These are phyloP conservation scores for Pristionchus arcanus DNA, from an alignment of 2,888 invertebrate genomes.

Conservation along the genomic window DNA sequence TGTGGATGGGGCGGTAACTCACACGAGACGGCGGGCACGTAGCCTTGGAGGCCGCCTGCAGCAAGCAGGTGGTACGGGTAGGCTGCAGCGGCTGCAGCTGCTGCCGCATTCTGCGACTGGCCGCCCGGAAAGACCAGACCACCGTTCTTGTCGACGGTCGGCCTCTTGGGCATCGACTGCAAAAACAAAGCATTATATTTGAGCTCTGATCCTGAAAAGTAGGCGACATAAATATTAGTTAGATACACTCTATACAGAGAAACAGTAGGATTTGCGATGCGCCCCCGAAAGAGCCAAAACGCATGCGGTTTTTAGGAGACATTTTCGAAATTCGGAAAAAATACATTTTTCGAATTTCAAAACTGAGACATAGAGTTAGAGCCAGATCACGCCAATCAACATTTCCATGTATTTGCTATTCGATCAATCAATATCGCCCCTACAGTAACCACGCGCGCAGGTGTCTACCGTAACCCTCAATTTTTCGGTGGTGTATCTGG, in stretches of 20 bases:
- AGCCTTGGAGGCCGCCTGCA: slow-evolving; percentile 53
- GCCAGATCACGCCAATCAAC: slow-evolving; percentile 1
- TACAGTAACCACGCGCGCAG: slow-evolving; percentile 13
- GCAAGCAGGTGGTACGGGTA: slow-evolving; percentile 68
- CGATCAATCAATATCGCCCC: not conserved
- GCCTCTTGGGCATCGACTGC: slow-evolving; percentile 67
- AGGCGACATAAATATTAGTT: not conserved
- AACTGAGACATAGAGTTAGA: slow-evolving; percentile 19
- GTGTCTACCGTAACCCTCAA: slow-evolving; percentile 17
- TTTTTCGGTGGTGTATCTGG: not conserved
- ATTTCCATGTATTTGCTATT: not conserved
- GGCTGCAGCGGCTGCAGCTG: slow-evolving; percentile 50
- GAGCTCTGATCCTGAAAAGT: not conserved
- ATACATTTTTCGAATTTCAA: too few species aligned
- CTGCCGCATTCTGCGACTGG: not conserved
- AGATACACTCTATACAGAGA: slow-evolving; percentile 4
- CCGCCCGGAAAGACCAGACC: slow-evolving; percentile 57
- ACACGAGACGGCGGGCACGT: slow-evolving; percentile 73
- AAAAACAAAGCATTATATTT: not conserved
- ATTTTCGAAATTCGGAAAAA: too few species aligned
- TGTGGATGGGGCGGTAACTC: slow-evolving; percentile 59
- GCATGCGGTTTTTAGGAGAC: slow-evolving; percentile 13
- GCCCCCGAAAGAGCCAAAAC: slow-evolving; percentile 1
- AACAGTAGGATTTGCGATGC: not conserved
- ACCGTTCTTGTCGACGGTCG: slow-evolving; percentile 72